phyloP scores from a whole-genome alignment of 2,113 vertebrate species.

The Pangasianodon hypophthalmus region DNA sequence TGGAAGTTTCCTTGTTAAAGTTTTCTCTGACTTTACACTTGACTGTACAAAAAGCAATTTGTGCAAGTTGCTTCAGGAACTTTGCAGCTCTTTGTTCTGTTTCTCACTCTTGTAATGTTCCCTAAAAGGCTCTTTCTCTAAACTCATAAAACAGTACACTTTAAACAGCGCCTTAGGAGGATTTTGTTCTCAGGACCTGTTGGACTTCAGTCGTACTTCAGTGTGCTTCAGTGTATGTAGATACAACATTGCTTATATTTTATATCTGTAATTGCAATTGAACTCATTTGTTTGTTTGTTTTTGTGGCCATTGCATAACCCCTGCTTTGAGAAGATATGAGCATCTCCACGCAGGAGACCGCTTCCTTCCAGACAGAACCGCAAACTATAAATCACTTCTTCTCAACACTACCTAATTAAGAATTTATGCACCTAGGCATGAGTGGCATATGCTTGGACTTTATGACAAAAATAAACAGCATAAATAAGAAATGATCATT shows the following conservation, averaged over 20 bases:
- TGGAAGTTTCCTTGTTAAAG: not conserved
- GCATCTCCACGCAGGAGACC: not conserved
- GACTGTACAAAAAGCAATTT: not conserved
- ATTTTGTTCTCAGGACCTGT: not conserved
- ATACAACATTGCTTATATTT: not conserved
- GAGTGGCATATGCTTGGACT: slow-evolving; percentile 42
- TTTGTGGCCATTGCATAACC: too few species aligned
- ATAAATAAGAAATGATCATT: slow-evolving; percentile 47
- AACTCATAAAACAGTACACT: not conserved
- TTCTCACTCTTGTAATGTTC: not conserved
- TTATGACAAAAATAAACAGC: slow-evolving; percentile 39
- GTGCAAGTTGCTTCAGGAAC: not conserved
- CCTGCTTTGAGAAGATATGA: not conserved
- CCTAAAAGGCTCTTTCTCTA: not conserved
- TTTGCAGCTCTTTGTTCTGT: not conserved
- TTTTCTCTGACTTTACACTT: not conserved
- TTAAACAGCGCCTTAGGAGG: not conserved
- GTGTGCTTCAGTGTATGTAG: too few species aligned
- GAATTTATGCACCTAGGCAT: slow-evolving; percentile 32
- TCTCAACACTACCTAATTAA: slow-evolving; percentile 22
- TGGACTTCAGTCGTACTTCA: not conserved
- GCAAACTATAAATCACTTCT: slow-evolving; percentile 27
- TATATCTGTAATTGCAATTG: not conserved
- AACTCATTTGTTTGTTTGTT: not conserved
- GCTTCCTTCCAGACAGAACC: slow-evolving; percentile 18